A percentile compares a stretch with the other conserved stretches of the same genome.
Evolutionary conservation across 2,113 vertebrate species (phyloP).

Genomic region (Pteropus alecto): DNA sequence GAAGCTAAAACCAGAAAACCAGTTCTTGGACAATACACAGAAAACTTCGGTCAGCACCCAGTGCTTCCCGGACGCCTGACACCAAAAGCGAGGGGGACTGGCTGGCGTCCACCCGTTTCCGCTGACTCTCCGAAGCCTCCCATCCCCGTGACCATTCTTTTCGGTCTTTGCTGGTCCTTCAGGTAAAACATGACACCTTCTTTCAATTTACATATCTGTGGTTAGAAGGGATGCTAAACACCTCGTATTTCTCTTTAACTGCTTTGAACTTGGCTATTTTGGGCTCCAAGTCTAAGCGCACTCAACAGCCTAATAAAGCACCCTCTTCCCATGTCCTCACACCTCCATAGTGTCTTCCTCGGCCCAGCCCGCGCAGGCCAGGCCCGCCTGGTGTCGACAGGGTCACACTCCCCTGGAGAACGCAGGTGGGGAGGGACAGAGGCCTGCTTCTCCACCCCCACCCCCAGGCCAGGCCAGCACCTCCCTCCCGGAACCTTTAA

Average conservation of each 20-base stretch:
- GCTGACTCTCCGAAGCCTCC: background rate
- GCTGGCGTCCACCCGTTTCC: slow-evolving; percentile 3
- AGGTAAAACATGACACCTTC: background rate
- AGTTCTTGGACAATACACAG: slow-evolving; percentile 96
- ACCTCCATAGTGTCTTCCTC: background rate
- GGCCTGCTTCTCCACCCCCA: no score
- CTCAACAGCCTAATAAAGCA: background rate
- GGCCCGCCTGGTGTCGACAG: background rate
- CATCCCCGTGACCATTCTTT: background rate
- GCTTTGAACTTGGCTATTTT: background rate
- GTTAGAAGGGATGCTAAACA: background rate
- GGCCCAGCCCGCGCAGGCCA: background rate
- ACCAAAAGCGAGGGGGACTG: slow-evolving; percentile 96
- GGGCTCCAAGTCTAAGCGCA: background rate
- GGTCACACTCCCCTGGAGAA: background rate
- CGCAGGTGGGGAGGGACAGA: background rate
- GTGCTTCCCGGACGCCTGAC: slow-evolving; percentile 96
- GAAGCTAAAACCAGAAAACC: slow-evolving; percentile 97
- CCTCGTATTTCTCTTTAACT: background rate
- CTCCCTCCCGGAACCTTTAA: background rate
- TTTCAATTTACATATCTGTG: background rate
- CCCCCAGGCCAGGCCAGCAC: background rate
- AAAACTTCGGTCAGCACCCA: slow-evolving; percentile 97
- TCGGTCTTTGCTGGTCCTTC: background rate
- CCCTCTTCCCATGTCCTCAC: background rate